Percentiles rank a stretch among this genome's conserved stretches.
Conservation (phyloP, 37 sponge, comb jelly and placozoan genomes). For the Corticium candelabrum region DNA sequence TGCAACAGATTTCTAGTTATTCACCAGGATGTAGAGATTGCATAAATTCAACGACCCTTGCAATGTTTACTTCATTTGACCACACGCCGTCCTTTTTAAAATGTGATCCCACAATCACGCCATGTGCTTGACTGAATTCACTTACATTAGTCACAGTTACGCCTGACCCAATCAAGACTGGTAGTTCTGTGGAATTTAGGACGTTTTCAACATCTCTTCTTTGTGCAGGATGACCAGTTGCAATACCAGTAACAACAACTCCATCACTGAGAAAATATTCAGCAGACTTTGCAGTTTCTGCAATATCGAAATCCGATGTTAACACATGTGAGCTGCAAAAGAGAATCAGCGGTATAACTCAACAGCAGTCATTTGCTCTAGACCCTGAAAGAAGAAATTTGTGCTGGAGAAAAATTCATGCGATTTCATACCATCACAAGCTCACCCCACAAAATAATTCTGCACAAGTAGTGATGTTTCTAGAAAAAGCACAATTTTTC, state of each 20-base stretch:
- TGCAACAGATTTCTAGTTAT: too few species aligned
- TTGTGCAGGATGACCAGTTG: conserved; percentile 52
- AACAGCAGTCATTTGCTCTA: too few species aligned
- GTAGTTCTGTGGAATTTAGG: conserved; percentile 15
- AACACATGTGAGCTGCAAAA: conserved; percentile 68
- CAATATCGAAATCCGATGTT: conserved; percentile 50
- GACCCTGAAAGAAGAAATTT: too few species aligned
- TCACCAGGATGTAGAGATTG: too few species aligned
- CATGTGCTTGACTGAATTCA: conserved; percentile 31
- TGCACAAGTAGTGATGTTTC: too few species aligned
- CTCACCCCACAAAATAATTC: neutral
- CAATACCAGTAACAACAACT: conserved; percentile 58
- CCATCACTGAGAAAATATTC: conserved; percentile 81
- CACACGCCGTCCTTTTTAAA: conserved; percentile 71
- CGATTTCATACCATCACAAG: neutral
- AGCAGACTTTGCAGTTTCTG: conserved; percentile 64
- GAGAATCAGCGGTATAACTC: too few species aligned
- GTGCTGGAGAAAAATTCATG: too few species aligned
- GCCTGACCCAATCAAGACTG: conserved; percentile 79
- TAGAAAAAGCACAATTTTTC: too few species aligned
- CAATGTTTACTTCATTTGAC: conserved; percentile 36
- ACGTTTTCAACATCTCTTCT: conserved; percentile 22
- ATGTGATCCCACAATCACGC: conserved; percentile 74
- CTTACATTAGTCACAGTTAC: conserved; percentile 57
- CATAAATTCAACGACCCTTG: conserved; percentile 50